Evolutionary conservation across 2,797 vertebrate genomes (phyloP).

Genomic region (Aotus griseimembra): DNA sequence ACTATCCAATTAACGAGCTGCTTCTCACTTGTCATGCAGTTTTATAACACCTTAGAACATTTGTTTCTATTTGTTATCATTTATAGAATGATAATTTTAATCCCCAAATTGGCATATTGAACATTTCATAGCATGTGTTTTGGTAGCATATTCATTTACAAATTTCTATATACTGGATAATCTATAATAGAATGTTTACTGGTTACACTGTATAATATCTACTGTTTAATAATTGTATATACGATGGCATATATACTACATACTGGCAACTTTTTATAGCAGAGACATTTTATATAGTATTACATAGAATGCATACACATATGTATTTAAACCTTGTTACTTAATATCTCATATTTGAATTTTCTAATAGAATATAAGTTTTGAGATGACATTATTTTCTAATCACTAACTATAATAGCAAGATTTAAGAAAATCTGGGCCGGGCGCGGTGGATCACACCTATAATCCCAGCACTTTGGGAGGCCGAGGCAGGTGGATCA

Average conservation of each 20-base stretch:
- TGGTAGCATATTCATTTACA: constrained; percentile 1
- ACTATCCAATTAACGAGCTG: background rate
- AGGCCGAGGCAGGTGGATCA: too few species aligned
- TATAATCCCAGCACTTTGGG: too few species aligned
- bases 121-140: constrained; percentile 3
- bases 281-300: background rate
- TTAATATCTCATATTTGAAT: background rate
- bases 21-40: constrained; percentile 18
- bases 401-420: background rate
- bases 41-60: constrained; percentile 40
- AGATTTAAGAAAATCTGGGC: background rate
- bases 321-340: background rate
- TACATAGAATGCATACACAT: background rate
- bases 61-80: constrained; percentile 46
- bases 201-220: background rate
- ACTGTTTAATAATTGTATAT: background rate
- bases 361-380: background rate
- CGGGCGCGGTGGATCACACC: too few species aligned
- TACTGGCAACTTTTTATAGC: background rate
- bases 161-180: background rate
- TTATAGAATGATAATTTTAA: constrained; percentile 35
- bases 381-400: background rate
- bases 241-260: background rate
- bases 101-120: background rate
- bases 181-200: background rate